Evolutionary conservation across 2,888 invertebrate genomes (phyloP), one percentile per base, ranked within the genome.

Genomic region (Lithodes maja): DNA sequence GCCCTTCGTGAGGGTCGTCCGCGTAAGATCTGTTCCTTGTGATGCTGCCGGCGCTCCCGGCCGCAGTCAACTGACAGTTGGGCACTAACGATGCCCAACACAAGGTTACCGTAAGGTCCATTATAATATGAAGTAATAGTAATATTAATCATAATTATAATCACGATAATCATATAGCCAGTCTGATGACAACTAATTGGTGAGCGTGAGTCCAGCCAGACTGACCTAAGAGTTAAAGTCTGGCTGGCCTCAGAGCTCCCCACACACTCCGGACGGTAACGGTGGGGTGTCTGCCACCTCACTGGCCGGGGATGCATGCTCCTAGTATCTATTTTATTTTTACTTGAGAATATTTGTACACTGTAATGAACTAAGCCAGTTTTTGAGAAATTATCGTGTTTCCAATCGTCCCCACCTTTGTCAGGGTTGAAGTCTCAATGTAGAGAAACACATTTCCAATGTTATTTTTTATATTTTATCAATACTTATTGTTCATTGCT

Each of bases 401-500:
- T 90, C 86, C 85, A 90, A 69, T 88, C 90, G 88, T 88, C 90
- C 90, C 90, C 90, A 83, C 90, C 90, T 90, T 85, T 85, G 90
- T 90, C 90, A 90, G 90, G 90, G 90, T 90, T 90, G 80, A 90
- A 90, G 87, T 91, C 90, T 90, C 90, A 91, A 91, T 91, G 90
- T 91, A 91, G 90, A 91, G 91, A 91, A 91, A 91, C 91, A 91
- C 91, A 91, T 91, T 91, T 90, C 90, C 90, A 91, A 83, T 88
- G 90, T 87, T 90, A 90, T 90, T 90, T 90, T 90, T 90, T 90
- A 86, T 90, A 90, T 88, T 90, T 90, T 90, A 88, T 87, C 90
- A 88, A 85, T 90, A 87, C 88, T 88, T 90, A 85, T 77, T 83
- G 85, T 85, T 87, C 85, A 90, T 88, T 87, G 85, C 85, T 88